Conservation (phyloP, 2,113 vertebrate species). For the Apeltes quadracus region DNA sequence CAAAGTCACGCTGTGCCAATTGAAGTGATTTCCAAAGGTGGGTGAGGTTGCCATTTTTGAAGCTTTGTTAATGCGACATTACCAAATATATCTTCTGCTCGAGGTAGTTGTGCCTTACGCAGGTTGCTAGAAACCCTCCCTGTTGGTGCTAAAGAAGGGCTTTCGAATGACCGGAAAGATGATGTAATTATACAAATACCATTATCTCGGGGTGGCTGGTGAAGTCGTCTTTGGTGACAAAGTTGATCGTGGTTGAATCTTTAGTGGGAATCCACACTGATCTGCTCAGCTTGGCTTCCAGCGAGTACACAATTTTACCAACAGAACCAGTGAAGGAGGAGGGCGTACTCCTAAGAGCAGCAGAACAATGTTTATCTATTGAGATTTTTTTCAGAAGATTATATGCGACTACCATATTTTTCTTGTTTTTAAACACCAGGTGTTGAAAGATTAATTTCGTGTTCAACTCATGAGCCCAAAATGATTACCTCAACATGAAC, state of each 20-base stretch:
- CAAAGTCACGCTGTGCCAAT: background rate
- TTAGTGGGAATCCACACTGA: conserved; percentile 68
- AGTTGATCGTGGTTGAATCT: conserved; percentile 59
- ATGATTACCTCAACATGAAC: background rate
- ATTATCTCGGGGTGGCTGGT: conserved; percentile 35
- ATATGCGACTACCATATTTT: background rate
- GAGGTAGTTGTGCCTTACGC: background rate
- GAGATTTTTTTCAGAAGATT: background rate
- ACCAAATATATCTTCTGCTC: background rate
- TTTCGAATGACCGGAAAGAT: conserved; percentile 4
- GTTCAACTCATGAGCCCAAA: background rate
- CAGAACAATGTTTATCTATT: background rate
- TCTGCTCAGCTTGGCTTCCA: conserved; percentile 71
- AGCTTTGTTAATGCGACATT: background rate
- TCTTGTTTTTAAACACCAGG: background rate
- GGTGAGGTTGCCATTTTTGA: background rate
- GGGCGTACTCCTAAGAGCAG: conserved; percentile 64
- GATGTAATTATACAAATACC: conserved; percentile 45
- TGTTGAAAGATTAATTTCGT: background rate
- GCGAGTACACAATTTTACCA: conserved; percentile 72
- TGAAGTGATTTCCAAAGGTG: background rate
- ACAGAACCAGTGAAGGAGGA: conserved; percentile 58
- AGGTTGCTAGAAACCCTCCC: background rate
- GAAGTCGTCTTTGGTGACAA: conserved; percentile 41
- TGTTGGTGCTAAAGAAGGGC: background rate